Evolutionary conservation across 2,888 invertebrate genomes (phyloP).

Genomic region (Agrochola macilenta): DNA sequence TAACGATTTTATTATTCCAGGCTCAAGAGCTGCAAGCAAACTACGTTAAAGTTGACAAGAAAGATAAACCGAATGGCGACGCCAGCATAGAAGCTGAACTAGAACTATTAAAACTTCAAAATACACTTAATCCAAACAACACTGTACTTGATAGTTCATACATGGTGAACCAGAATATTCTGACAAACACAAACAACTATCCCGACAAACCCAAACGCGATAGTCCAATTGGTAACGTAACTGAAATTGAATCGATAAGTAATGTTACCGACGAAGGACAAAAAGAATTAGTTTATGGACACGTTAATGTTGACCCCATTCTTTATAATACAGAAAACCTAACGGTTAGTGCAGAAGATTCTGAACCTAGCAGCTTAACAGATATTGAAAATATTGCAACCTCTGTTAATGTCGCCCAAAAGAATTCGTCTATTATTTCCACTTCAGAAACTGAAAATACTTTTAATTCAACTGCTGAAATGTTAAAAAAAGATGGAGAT

Average conservation of each 20-base stretch:
- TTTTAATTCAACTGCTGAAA: slow-evolving; percentile 65
- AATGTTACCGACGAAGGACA: slow-evolving; percentile 82
- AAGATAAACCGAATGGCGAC: slow-evolving; percentile 78
- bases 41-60: slow-evolving; percentile 81
- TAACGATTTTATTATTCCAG: slow-evolving; percentile 69
- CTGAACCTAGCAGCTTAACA: slow-evolving; percentile 60
- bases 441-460: slow-evolving; percentile 54
- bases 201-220: slow-evolving; percentile 88
- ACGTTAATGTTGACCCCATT: slow-evolving; percentile 86
- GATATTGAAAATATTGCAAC: slow-evolving; percentile 64
- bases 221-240: slow-evolving; percentile 78
- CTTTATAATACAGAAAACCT: slow-evolving; percentile 76
- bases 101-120: slow-evolving; percentile 85
- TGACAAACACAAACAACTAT: slow-evolving; percentile 78
- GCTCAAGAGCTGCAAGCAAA: slow-evolving; percentile 80
- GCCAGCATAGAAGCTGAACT: slow-evolving; percentile 86
- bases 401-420: slow-evolving; percentile 54
- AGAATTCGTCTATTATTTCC: slow-evolving; percentile 36
- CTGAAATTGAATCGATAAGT: slow-evolving; percentile 71
- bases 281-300: slow-evolving; percentile 86
- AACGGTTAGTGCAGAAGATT: slow-evolving; percentile 62
- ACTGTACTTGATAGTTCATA: slow-evolving; percentile 71
- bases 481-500: slow-evolving; percentile 78
- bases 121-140: slow-evolving; percentile 73
- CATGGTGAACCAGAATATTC: slow-evolving; percentile 78